Evolutionary conservation across 2,888 invertebrate genomes (phyloP).

Genomic region (Hedya salicella): DNA sequence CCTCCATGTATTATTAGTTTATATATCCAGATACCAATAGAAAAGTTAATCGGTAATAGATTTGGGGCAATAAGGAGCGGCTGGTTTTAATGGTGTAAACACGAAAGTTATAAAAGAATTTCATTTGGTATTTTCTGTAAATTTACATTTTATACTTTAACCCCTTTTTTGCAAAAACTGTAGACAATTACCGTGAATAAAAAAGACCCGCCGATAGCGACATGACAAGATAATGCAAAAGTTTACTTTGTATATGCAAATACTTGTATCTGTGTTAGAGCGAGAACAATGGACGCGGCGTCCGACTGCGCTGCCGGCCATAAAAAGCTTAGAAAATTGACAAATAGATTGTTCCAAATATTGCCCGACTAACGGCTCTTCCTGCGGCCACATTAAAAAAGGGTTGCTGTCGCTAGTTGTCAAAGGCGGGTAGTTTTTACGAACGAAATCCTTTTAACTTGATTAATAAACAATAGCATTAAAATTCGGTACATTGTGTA

Average conservation of each 20-base stretch:
- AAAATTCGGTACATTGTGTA: constrained; percentile 68
- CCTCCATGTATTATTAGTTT: too few relatives aligned
- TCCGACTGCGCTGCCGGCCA: constrained; percentile 62
- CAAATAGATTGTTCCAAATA: constrained; percentile 75
- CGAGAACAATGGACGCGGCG: constrained; percentile 63
- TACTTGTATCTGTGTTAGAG: constrained; percentile 59
- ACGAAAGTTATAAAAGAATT: neutral
- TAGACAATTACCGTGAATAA: constrained; percentile 60
- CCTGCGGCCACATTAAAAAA: constrained; percentile 65
- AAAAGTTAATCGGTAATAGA: too few relatives aligned
- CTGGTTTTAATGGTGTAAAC: neutral
- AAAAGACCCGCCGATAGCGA: constrained; percentile 63
- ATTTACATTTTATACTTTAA: constrained; percentile 50
- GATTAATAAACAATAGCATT: constrained; percentile 78
- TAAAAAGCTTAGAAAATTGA: constrained; percentile 75
- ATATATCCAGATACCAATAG: too few relatives aligned
- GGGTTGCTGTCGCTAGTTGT: constrained; percentile 70
- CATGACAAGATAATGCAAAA: constrained; percentile 75
- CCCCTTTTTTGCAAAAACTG: constrained; percentile 60
- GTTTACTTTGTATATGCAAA: constrained; percentile 77
- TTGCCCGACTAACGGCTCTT: constrained; percentile 68
- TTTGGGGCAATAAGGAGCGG: neutral
- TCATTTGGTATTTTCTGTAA: constrained; percentile 13
- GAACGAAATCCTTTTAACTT: constrained; percentile 73
- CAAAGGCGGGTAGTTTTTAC: constrained; percentile 69